phyloP scores from a whole-genome alignment of 2,113 vertebrate species.

The Dunckerocampus dactyliophorus region DNA sequence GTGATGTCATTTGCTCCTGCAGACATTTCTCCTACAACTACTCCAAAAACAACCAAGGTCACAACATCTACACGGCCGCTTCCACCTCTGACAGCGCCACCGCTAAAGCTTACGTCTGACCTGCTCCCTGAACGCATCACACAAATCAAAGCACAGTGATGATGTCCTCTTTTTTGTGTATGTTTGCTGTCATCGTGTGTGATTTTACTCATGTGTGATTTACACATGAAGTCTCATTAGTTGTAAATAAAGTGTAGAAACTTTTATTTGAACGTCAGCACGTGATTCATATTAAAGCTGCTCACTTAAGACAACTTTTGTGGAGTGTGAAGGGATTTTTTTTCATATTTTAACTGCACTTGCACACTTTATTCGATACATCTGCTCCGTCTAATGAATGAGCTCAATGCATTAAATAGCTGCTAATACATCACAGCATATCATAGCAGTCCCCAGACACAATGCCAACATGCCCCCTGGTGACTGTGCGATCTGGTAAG shows the following conservation, averaged over 20 bases:
- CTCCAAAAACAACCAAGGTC: conserved; percentile 6
- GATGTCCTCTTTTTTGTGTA: neutral
- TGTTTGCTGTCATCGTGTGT: neutral
- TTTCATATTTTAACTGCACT: neutral
- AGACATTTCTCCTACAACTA: conserved; percentile 57
- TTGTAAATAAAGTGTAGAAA: neutral
- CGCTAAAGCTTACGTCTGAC: conserved; percentile 66
- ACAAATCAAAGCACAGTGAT: neutral
- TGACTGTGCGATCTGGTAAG: too few species aligned
- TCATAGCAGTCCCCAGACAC: neutral
- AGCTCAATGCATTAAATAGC: too few species aligned
- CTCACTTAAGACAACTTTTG: neutral
- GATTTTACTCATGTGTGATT: neutral
- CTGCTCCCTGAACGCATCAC: neutral
- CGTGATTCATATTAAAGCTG: neutral
- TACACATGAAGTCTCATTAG: neutral
- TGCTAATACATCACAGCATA: neutral
- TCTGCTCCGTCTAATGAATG: neutral
- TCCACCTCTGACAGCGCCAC: conserved; percentile 27
- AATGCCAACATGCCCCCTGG: too few species aligned
- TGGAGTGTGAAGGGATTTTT: neutral
- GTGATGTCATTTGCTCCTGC: conserved; percentile 2
- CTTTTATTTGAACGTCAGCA: too few species aligned
- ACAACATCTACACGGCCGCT: conserved; percentile 59
- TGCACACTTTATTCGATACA: neutral